phyloP scores from a whole-genome alignment of 2,888 invertebrate genomes.

The Gryllus longicercus region DNA sequence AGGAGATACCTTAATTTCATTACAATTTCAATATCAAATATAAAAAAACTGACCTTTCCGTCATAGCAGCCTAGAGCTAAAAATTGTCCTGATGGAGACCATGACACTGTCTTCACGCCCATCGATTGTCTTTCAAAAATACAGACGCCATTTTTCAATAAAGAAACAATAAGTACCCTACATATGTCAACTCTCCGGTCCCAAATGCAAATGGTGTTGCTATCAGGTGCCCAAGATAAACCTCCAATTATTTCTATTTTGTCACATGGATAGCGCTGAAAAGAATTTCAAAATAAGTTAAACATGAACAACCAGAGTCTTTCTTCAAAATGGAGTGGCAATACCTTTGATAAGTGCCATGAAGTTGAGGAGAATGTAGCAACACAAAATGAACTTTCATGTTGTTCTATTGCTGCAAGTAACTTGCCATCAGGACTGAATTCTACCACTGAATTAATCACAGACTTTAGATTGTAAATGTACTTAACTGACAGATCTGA shows the following conservation, averaged over 20 bases:
- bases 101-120: background rate
- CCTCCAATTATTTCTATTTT: slow-evolving; percentile 12
- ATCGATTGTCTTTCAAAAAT: background rate
- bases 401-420: slow-evolving; percentile 2
- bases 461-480: slow-evolving; percentile 45
- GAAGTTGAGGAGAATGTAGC: background rate
- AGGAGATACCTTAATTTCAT: no score
- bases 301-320: background rate
- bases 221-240: slow-evolving; percentile 18
- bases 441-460: slow-evolving; percentile 39
- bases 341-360: background rate
- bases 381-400: background rate
- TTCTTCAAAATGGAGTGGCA: no score
- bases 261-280: slow-evolving; percentile 12
- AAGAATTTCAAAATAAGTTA: background rate
- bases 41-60: background rate
- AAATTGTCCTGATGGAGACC: slow-evolving; percentile 22
- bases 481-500: slow-evolving; percentile 40
- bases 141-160: background rate
- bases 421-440: slow-evolving; percentile 42
- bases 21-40: background rate
- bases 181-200: background rate
- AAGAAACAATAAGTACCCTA: background rate
- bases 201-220: slow-evolving; percentile 18
- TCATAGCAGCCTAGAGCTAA: slow-evolving; percentile 18